These are phyloP conservation scores for Nesometra sesokonis DNA, from an alignment of 35 echinoderm and acorn worm genomes.

Conservation along the genomic window DNA sequence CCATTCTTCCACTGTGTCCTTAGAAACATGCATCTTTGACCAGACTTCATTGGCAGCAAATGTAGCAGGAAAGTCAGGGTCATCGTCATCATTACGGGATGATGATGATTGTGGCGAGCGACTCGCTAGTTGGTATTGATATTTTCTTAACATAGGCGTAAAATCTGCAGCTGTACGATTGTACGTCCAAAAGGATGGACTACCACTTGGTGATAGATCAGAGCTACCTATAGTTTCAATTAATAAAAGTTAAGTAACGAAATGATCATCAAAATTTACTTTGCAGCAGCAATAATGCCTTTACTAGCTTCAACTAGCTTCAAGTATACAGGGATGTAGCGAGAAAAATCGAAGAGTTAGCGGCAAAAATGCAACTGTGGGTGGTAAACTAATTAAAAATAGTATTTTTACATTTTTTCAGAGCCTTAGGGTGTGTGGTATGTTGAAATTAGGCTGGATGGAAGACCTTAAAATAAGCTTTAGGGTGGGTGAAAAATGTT, in stretches of 20 bases:
- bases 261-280: neutral
- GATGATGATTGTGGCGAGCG: conserved; percentile 86
- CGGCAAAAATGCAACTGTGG: too few species aligned
- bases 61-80: conserved; percentile 87
- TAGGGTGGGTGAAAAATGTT: too few species aligned
- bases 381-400: too few species aligned
- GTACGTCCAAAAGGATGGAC: conserved; percentile 84
- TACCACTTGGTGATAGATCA: conserved; percentile 79
- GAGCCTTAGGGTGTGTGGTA: too few species aligned
- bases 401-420: too few species aligned
- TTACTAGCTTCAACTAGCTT: neutral
- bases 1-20: conserved; percentile 73
- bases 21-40: conserved; percentile 41
- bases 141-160: conserved; percentile 68
- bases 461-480: too few species aligned
- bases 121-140: conserved; percentile 93
- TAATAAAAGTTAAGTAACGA: neutral
- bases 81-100: conserved; percentile 43
- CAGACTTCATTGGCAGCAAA: conserved; percentile 68
- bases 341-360: too few species aligned
- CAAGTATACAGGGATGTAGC: too few species aligned
- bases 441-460: too few species aligned
- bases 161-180: conserved; percentile 85
- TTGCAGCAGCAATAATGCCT: neutral
- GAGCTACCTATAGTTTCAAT: conserved; percentile 32